A percentile compares a stretch with the other conserved stretches of the same genome.
Conservation (phyloP, 2,797 vertebrate genomes). For the Podargus strigoides region DNA sequence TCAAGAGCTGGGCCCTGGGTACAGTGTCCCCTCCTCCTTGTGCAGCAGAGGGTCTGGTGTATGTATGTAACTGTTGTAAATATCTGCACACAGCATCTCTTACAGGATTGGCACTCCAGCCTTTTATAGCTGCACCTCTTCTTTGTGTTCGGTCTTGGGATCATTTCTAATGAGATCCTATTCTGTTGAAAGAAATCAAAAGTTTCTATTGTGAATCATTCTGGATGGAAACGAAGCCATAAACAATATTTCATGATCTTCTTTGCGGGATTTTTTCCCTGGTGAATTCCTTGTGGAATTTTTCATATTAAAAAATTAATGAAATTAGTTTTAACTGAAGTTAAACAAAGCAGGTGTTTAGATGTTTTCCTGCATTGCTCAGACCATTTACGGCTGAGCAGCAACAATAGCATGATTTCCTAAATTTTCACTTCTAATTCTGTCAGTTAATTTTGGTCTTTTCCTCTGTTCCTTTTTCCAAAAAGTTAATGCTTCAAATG, state of each 20-base stretch:
- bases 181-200: neutral
- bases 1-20: neutral
- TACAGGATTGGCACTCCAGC: neutral
- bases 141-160: neutral
- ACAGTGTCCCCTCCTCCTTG: neutral
- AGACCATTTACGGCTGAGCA: fast-evolving
- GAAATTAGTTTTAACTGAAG: neutral
- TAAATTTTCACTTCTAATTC: neutral
- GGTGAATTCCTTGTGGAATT: neutral
- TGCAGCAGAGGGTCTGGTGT: neutral
- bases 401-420: neutral
- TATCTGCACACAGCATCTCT: neutral
- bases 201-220: neutral
- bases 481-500: neutral
- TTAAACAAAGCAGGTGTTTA: neutral
- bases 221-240: neutral
- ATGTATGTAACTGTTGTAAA: fast-evolving
- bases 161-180: neutral
- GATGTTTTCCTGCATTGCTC: neutral
- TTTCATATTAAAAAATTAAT: neutral
- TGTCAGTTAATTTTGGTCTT: neutral
- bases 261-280: neutral
- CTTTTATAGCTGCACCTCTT: neutral
- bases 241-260: neutral
- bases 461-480: neutral